These are phyloP conservation scores for Diceros bicornis DNA, from an alignment of 2,797 vertebrate species.

Conservation along the genomic window DNA sequence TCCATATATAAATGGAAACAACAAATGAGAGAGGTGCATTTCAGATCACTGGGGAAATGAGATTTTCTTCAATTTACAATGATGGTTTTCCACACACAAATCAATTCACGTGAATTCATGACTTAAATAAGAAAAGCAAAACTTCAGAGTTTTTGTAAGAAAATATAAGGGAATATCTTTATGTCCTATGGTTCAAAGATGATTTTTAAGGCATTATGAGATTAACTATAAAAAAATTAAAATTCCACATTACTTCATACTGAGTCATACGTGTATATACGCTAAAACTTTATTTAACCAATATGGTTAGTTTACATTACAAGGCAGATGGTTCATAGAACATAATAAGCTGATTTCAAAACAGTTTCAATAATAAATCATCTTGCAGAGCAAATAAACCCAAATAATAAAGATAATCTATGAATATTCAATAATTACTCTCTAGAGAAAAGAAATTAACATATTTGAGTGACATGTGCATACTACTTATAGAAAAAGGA, in stretches of 20 bases:
- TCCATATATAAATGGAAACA: not conserved
- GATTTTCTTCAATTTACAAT: not conserved
- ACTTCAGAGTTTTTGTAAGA: not conserved
- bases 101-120: not conserved
- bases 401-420: constrained; percentile 16
- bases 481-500: constrained; percentile 20
- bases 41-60: not conserved
- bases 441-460: constrained; percentile 46
- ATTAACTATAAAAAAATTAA: constrained; percentile 33
- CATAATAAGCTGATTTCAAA: constrained; percentile 40
- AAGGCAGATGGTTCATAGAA: not conserved
- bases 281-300: constrained; percentile 36
- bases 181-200: not conserved
- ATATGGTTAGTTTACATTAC: not conserved
- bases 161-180: not conserved
- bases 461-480: not conserved
- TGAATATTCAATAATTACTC: constrained; percentile 59
- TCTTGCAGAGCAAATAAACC: not conserved
- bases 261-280: not conserved
- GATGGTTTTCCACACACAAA: not conserved
- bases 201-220: constrained; percentile 20
- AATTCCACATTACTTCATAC: constrained; percentile 47
- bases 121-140: constrained; percentile 18
- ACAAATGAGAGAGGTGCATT: not conserved
- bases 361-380: constrained; percentile 55